Evolutionary conservation across 2,113 vertebrate species (phyloP).

Genomic region (Lycocorax pyrrhopterus): DNA sequence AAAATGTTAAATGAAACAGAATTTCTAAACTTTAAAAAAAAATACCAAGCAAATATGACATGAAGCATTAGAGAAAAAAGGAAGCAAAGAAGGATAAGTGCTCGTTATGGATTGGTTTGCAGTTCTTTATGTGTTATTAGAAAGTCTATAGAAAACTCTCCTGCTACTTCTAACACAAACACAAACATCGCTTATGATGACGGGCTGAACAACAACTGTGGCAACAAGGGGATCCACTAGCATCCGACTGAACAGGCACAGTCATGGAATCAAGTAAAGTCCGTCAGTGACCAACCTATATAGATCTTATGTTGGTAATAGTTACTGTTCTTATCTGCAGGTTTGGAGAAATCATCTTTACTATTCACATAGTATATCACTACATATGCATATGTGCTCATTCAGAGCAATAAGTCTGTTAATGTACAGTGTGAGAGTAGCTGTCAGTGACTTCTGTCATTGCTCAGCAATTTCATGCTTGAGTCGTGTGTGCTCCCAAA

Average conservation of each 20-base stretch:
- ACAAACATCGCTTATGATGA: slow-evolving; percentile 19
- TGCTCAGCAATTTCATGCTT: not conserved
- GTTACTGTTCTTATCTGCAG: not conserved
- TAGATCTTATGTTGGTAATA: not conserved
- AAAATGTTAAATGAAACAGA: slow-evolving; percentile 9
- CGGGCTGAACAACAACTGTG: not conserved
- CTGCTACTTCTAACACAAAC: slow-evolving; percentile 43
- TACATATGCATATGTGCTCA: not conserved
- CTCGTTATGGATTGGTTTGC: slow-evolving; percentile 33
- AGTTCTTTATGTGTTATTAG: slow-evolving; percentile 34
- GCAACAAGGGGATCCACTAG: not conserved
- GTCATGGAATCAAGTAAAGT: not conserved
- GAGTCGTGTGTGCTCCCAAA: not conserved
- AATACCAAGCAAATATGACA: slow-evolving; percentile 7
- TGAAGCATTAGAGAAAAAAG: slow-evolving; percentile 22
- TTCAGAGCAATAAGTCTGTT: not conserved
- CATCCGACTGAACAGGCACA: not conserved
- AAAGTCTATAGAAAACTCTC: slow-evolving; percentile 25
- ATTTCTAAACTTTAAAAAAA: slow-evolving; percentile 19
- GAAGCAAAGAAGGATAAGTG: slow-evolving; percentile 15
- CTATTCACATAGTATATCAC: not conserved
- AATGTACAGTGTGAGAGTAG: not conserved
- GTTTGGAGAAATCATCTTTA: not conserved
- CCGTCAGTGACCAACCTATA: not conserved
- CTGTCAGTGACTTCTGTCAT: not conserved